These are phyloP conservation scores for Macrobrachium nipponense DNA, from an alignment of 1,140 invertebrate species.

Conservation along the genomic window DNA sequence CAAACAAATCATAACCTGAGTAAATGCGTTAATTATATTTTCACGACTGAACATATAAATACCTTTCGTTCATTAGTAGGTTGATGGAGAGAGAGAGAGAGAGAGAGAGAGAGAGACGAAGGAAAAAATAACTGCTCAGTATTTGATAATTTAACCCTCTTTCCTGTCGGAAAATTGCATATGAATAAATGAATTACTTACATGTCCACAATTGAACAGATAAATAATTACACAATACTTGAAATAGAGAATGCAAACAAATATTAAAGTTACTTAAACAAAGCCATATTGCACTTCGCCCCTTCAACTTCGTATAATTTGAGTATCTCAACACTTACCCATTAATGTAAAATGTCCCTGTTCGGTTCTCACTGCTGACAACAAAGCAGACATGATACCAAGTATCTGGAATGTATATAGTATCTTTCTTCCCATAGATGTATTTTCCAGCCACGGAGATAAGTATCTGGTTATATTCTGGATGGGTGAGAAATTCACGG, in stretches of 20 bases:
- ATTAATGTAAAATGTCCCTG: conserved; percentile 16
- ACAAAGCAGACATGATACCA: conserved; percentile 45
- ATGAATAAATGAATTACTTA: too few relatives aligned
- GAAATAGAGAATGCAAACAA: background rate
- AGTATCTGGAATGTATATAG: background rate
- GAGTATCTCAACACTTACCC: conserved; percentile 10
- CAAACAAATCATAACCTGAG: background rate
- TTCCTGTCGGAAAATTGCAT: too few relatives aligned
- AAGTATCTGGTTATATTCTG: conserved; percentile 3
- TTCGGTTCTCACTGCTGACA: background rate
- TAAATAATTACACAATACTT: too few relatives aligned
- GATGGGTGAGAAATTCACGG: background rate
- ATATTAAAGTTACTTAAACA: background rate
- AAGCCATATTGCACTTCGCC: background rate
- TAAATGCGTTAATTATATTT: background rate
- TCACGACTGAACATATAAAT: background rate
- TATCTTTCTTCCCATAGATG: background rate
- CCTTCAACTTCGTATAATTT: background rate
- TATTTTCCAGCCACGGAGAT: conserved; percentile 24
- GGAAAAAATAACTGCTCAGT: background rate
- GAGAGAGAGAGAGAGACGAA: conserved; percentile 29
- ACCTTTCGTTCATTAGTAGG: background rate
- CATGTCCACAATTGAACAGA: background rate
- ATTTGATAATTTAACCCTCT: too few relatives aligned
- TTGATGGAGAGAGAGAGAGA: background rate